Percentiles rank a stretch among this genome's conserved stretches.
Conservation (phyloP, 2,888 invertebrate genomes). For the Sinopyrophorus schimmeli region DNA sequence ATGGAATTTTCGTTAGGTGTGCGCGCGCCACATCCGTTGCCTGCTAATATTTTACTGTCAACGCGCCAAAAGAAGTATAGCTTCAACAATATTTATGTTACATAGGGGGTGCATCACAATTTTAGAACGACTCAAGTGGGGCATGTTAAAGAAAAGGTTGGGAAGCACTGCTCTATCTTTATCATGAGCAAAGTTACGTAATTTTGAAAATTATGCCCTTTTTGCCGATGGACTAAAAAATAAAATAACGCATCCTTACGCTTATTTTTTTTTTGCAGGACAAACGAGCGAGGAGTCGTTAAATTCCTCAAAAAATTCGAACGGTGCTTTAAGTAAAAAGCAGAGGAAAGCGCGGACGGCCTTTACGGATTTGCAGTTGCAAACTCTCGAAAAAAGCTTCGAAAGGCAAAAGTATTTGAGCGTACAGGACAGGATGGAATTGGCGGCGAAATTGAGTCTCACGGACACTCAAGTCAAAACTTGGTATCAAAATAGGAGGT, state of each 20-base stretch:
- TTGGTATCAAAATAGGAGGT: constrained; percentile 99
- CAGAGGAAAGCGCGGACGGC: constrained; percentile 96
- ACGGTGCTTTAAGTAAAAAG: constrained; percentile 76
- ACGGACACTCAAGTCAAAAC: constrained; percentile 99
- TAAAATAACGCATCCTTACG: not conserved
- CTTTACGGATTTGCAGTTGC: constrained; percentile 97
- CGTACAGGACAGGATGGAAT: constrained; percentile 97
- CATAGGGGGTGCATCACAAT: too few relatives aligned
- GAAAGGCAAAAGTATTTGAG: constrained; percentile 96
- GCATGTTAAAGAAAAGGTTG: too few relatives aligned
- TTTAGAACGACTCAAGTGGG: too few relatives aligned
- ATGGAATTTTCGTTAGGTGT: too few relatives aligned
- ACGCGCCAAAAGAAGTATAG: too few relatives aligned
- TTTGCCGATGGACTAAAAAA: too few relatives aligned
- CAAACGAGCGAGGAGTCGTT: constrained; percentile 84
- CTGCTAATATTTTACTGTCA: too few relatives aligned
- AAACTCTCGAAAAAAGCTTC: constrained; percentile 95
- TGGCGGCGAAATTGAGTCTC: constrained; percentile 92
- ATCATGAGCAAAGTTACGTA: too few relatives aligned
- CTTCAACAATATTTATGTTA: too few relatives aligned
- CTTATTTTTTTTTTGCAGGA: constrained; percentile 63
- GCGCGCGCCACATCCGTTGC: too few relatives aligned
- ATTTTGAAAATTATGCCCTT: too few relatives aligned
- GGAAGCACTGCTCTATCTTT: too few relatives aligned
- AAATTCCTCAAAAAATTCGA: constrained; percentile 61